Evolutionary conservation across 1,140 invertebrate genomes (phyloP).

Genomic region (Galleria mellonella): DNA sequence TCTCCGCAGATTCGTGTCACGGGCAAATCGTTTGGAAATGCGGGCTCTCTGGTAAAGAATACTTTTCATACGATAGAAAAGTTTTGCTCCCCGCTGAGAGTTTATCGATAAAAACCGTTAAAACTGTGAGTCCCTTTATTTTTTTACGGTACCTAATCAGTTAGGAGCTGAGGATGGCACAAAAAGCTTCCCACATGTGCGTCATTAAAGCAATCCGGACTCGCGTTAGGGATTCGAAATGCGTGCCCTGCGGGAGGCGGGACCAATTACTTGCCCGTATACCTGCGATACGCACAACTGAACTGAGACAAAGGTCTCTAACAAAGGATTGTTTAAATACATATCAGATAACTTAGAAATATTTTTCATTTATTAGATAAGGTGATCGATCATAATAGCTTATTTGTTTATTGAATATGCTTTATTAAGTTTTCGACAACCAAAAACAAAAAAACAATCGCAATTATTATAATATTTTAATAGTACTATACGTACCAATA

Average conservation of each 20-base stretch:
- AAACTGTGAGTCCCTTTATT: slow-evolving; percentile 3
- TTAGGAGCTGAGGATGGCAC: slow-evolving; percentile 11
- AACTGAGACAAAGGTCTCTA: neutral
- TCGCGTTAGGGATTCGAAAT: slow-evolving; percentile 34
- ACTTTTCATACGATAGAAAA: slow-evolving; percentile 5
- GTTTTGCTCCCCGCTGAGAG: neutral
- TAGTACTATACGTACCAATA: too few species aligned
- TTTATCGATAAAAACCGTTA: slow-evolving; percentile 1
- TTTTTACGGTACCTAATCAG: neutral
- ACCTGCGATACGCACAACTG: slow-evolving; percentile 13
- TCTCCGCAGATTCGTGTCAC: slow-evolving; percentile 5
- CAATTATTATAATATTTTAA: too few species aligned
- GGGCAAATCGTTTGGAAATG: slow-evolving; percentile 17
- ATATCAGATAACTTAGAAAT: too few species aligned
- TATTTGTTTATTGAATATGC: too few species aligned
- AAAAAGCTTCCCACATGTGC: slow-evolving; percentile 33
- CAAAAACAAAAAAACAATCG: too few species aligned
- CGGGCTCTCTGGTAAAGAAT: slow-evolving; percentile 8
- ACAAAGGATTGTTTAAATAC: neutral
- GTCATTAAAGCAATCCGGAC: slow-evolving; percentile 42
- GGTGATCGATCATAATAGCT: too few species aligned
- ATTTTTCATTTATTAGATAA: too few species aligned
- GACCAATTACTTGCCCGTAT: slow-evolving; percentile 41
- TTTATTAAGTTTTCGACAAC: too few species aligned
- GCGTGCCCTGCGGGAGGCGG: slow-evolving; percentile 32